Evolutionary conservation across 2,888 invertebrate species (phyloP).

Genomic region (Aphrophora alni): DNA sequence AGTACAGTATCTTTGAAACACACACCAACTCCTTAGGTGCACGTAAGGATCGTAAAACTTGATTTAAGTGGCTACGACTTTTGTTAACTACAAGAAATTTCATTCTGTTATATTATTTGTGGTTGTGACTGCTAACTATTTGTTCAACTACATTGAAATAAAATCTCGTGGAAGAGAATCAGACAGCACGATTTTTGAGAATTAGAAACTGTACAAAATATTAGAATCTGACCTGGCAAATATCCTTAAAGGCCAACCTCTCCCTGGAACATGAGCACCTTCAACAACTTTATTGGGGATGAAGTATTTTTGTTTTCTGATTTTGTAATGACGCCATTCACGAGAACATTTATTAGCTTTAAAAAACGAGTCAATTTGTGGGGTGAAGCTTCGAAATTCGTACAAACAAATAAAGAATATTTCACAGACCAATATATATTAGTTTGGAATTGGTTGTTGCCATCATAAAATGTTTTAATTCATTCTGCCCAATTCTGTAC

Average conservation of each 20-base stretch:
- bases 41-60: constrained; percentile 33
- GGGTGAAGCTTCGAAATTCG: neutral
- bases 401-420: constrained; percentile 32
- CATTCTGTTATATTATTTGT: constrained; percentile 31
- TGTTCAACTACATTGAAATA: constrained; percentile 34
- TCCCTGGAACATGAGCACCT: constrained; percentile 25
- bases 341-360: neutral
- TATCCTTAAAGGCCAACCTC: constrained; percentile 24
- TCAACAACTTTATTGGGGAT: neutral
- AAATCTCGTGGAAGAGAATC: constrained; percentile 30
- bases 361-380: neutral
- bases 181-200: constrained; percentile 35
- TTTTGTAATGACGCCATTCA: neutral
- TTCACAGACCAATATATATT: constrained; percentile 34
- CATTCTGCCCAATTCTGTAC: no score
- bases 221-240: constrained; percentile 18
- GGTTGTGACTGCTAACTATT: constrained; percentile 37
- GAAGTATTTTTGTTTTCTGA: constrained; percentile 7
- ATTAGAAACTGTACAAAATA: constrained; percentile 12
- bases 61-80: constrained; percentile 3
- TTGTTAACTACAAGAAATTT: constrained; percentile 21
- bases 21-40: constrained; percentile 38
- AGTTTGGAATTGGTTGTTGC: no score
- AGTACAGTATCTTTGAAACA: no score
- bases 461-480: no score